Evolutionary conservation across 2,888 invertebrate genomes (phyloP).

Genomic region (Uropetala carovei): DNA sequence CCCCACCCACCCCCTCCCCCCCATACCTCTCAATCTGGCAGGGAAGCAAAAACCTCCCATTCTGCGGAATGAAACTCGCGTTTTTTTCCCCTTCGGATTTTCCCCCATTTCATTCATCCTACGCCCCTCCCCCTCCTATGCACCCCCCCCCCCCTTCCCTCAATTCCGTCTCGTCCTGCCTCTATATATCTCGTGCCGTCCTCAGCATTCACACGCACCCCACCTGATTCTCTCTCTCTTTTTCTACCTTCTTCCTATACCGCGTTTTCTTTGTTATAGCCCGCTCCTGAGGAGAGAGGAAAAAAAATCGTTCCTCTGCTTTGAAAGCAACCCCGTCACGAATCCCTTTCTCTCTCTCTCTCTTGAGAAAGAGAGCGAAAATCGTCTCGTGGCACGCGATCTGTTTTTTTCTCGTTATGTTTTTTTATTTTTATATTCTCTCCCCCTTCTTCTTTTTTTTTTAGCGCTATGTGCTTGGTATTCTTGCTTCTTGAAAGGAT

Average conservation of each 20-base stretch:
- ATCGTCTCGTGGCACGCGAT: neutral
- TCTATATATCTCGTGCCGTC: constrained; percentile 53
- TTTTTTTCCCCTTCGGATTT: constrained; percentile 30
- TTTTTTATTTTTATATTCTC: neutral
- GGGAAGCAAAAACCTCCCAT: neutral
- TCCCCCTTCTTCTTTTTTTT: neutral
- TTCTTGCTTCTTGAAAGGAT: neutral
- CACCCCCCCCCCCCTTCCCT: neutral
- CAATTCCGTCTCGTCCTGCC: constrained; percentile 24
- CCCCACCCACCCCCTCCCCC: too few species aligned
- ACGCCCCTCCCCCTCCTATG: neutral
- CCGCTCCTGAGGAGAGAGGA: neutral
- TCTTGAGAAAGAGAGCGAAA: neutral
- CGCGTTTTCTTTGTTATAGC: neutral
- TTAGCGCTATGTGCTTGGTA: neutral
- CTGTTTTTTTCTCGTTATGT: neutral
- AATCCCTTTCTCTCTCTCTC: neutral
- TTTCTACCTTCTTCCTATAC: neutral
- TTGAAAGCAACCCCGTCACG: constrained; percentile 9
- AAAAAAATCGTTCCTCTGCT: neutral
- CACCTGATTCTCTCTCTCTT: neutral
- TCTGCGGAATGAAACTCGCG: neutral
- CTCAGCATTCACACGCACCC: constrained; percentile 58
- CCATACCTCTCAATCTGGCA: neutral
- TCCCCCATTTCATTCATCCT: neutral